phyloP scores from a whole-genome alignment of 2,888 invertebrate genomes.

The Mimumesa dahlbomi region DNA sequence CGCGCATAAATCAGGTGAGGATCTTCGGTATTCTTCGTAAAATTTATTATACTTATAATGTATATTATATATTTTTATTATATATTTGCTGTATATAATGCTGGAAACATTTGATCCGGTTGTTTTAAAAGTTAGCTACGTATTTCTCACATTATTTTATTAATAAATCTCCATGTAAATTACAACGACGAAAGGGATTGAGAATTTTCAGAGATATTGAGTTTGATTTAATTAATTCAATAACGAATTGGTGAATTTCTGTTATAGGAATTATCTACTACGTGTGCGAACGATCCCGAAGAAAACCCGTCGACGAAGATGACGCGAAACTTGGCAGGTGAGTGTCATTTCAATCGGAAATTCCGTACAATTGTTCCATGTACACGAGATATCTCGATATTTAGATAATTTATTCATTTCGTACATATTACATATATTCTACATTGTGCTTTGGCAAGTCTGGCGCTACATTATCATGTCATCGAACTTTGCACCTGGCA shows the following conservation, averaged over 20 bases:
- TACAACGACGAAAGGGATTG: too few species aligned
- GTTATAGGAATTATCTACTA: constrained; percentile 79
- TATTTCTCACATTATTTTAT: too few species aligned
- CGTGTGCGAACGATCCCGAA: constrained; percentile 81
- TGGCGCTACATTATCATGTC: constrained; percentile 76
- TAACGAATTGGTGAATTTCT: constrained; percentile 18
- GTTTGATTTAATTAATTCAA: neutral
- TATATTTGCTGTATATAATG: too few species aligned
- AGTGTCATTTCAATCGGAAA: constrained; percentile 63
- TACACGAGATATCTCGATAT: constrained; percentile 45
- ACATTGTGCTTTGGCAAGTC: constrained; percentile 79
- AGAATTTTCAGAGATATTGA: too few species aligned
- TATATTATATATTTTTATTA: too few species aligned
- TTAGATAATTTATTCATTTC: constrained; percentile 50
- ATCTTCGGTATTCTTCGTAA: neutral
- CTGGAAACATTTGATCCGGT: too few species aligned
- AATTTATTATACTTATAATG: neutral
- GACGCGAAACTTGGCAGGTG: constrained; percentile 93
- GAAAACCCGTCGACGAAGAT: constrained; percentile 88
- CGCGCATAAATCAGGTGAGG: constrained; percentile 82
- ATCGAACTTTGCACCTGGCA: constrained; percentile 66
- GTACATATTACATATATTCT: constrained; percentile 55
- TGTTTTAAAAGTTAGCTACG: too few species aligned
- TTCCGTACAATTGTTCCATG: constrained; percentile 5
- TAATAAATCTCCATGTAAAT: too few species aligned